phyloP scores from a whole-genome alignment of 2,797 vertebrate genomes.

The Thunnus albacares region DNA sequence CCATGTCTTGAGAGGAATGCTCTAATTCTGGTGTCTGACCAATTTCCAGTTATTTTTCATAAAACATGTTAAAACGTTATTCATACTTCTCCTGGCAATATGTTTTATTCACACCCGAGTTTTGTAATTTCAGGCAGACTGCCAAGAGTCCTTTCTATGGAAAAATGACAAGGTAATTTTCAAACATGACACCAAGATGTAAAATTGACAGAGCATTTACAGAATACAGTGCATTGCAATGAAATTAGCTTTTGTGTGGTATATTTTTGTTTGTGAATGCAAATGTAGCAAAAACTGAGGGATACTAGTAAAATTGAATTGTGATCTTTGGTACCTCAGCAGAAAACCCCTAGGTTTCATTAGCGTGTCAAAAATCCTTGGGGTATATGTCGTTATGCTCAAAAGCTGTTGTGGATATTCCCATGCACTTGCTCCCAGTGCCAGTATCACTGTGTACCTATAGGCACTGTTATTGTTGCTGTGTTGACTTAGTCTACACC shows the following conservation, averaged over 20 bases:
- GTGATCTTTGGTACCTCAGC: constrained; percentile 23
- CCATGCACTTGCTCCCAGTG: constrained; percentile 46
- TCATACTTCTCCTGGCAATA: too few species aligned
- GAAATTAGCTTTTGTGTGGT: neutral
- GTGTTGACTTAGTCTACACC: constrained; percentile 72
- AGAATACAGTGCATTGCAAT: neutral
- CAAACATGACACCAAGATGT: neutral
- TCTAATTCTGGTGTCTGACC: neutral
- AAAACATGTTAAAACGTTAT: neutral
- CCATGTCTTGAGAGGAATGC: neutral
- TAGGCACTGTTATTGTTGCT: constrained; percentile 69
- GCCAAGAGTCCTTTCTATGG: neutral
- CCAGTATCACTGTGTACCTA: constrained; percentile 67
- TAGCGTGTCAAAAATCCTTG: constrained; percentile 44
- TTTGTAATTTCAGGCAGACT: neutral
- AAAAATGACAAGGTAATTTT: constrained; percentile 1
- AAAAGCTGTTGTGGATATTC: constrained; percentile 61
- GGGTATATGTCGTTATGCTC: constrained; percentile 48
- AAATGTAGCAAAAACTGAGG: constrained; percentile 4
- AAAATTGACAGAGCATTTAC: neutral
- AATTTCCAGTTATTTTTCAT: neutral
- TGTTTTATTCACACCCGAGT: neutral
- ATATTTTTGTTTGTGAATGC: constrained; percentile 3
- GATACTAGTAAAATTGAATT: constrained; percentile 9
- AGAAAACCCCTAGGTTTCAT: constrained; percentile 31